A percentile compares a stretch with the other conserved stretches of the same genome.
Evolutionary conservation across 2,113 vertebrate genomes (phyloP).

Genomic region (Esox niger): DNA sequence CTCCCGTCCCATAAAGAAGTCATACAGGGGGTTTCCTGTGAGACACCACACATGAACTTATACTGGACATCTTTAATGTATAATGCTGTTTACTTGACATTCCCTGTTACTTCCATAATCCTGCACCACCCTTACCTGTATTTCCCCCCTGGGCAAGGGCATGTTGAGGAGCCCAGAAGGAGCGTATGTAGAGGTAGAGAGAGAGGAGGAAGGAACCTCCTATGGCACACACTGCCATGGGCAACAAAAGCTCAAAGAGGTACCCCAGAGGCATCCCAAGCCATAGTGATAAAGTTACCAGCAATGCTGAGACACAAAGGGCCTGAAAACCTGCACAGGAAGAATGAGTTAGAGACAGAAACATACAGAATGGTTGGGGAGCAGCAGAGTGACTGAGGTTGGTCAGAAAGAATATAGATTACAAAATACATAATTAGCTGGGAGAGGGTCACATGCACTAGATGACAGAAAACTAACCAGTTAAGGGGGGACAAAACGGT

Average conservation of each 20-base stretch:
- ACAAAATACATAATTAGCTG: not conserved
- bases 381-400: not conserved
- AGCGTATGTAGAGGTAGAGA: conserved; percentile 78
- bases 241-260: conserved; percentile 77
- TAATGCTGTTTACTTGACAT: not conserved
- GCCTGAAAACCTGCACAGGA: conserved; percentile 74
- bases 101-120: not conserved
- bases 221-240: conserved; percentile 73
- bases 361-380: not conserved
- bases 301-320: conserved; percentile 67
- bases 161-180: conserved; percentile 70
- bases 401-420: too few relatives aligned
- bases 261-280: conserved; percentile 70
- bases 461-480: not conserved
- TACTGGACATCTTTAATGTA: not conserved
- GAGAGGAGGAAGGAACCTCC: conserved; percentile 74
- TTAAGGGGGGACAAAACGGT: too few relatives aligned
- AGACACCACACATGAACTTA: conserved; percentile 5
- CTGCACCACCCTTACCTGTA: conserved; percentile 77
- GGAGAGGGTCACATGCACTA: not conserved
- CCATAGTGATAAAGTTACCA: conserved; percentile 64
- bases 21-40: conserved; percentile 82
- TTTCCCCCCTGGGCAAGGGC: conserved; percentile 81
- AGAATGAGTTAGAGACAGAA: conserved; percentile 29
- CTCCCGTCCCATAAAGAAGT: conserved; percentile 89